A percentile compares a stretch with the other conserved stretches of the same genome.
These are phyloP conservation scores for Atlantisia rogersi DNA, from an alignment of 2,113 vertebrate genomes.

Conservation along the genomic window DNA sequence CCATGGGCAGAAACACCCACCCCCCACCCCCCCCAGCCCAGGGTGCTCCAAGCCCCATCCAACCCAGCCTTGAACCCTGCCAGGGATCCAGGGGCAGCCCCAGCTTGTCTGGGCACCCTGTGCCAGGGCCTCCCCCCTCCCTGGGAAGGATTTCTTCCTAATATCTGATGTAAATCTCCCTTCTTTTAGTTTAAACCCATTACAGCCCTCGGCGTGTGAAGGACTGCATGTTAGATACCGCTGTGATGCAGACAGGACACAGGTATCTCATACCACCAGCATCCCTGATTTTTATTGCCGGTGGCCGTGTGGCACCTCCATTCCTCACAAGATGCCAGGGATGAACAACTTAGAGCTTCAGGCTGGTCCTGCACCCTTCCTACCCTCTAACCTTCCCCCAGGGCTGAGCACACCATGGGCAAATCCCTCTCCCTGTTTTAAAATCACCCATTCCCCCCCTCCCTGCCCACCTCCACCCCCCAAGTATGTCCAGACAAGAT, in stretches of 20 bases:
- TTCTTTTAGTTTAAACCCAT: too few relatives aligned
- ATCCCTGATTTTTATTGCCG: not conserved
- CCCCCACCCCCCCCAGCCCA: too few relatives aligned
- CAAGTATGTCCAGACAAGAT: accelerated
- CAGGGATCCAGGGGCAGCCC: too few relatives aligned
- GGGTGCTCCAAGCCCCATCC: too few relatives aligned
- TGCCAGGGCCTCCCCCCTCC: too few relatives aligned
- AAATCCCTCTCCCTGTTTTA: not conserved
- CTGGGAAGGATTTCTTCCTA: too few relatives aligned
- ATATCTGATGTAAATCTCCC: too few relatives aligned
- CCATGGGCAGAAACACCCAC: too few relatives aligned
- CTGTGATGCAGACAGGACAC: accelerated
- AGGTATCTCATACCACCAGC: accelerated
- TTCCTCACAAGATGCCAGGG: not conserved
- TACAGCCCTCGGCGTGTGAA: too few relatives aligned
- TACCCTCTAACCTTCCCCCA: not conserved
- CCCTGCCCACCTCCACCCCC: not conserved
- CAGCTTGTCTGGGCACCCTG: too few relatives aligned
- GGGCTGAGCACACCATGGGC: accelerated
- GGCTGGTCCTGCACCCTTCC: not conserved
- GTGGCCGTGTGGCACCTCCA: accelerated
- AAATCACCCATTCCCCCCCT: not conserved
- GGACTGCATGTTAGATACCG: accelerated
- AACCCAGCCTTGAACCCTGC: too few relatives aligned
- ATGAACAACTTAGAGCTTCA: not conserved